Evolutionary conservation across 2,797 vertebrate species (phyloP).

Genomic region (Acridotheres tristis): DNA sequence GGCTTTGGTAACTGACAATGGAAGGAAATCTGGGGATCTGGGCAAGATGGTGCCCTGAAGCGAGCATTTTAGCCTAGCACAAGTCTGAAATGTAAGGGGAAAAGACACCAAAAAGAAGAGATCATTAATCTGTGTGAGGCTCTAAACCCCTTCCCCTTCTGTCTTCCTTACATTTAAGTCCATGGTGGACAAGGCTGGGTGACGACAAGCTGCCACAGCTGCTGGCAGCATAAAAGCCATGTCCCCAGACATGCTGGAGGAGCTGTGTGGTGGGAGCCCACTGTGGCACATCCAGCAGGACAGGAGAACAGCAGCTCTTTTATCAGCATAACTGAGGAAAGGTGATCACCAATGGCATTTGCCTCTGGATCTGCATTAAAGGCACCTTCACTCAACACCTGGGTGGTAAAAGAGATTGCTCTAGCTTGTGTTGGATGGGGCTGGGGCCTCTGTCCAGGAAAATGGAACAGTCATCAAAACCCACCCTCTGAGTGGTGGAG

Average conservation of each 20-base stretch:
- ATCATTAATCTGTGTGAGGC: background rate
- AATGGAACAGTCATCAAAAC: background rate
- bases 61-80: background rate
- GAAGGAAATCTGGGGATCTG: background rate
- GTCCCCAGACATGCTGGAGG: background rate
- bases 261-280: background rate
- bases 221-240: background rate
- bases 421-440: background rate
- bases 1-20: background rate
- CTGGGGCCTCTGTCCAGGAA: background rate
- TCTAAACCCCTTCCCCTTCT: background rate
- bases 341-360: background rate
- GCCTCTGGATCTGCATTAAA: background rate
- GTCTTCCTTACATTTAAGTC: background rate
- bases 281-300: rapidly evolving
- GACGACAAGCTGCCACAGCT: background rate
- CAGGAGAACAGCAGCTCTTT: background rate
- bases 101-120: background rate
- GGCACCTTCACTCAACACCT: background rate
- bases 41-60: background rate
- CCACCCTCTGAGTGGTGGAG: background rate
- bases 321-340: rapidly evolving
- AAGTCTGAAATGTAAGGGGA: background rate
- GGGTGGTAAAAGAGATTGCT: background rate
- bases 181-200: rapidly evolving